Conservation (phyloP, 2,888 invertebrate species). For the Eremobia ochroleuca region DNA sequence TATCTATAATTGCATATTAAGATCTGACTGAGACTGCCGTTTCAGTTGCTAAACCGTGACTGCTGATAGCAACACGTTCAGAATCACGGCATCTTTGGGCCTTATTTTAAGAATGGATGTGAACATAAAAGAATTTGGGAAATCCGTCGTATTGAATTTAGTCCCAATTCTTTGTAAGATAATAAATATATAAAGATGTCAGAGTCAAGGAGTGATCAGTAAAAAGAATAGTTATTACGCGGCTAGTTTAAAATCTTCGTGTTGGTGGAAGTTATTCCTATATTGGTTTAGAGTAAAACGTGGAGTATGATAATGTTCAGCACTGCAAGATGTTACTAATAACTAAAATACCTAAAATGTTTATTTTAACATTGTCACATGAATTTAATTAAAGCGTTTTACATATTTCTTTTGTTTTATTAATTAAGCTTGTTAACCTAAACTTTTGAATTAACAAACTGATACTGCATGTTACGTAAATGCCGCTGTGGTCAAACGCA, state of each 20-base stretch:
- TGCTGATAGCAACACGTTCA: constrained; percentile 55
- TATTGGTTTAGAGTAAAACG: constrained; percentile 55
- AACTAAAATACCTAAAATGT: constrained; percentile 71
- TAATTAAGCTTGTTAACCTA: not conserved
- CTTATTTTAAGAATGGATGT: constrained; percentile 56
- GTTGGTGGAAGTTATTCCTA: constrained; percentile 56
- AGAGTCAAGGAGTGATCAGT: constrained; percentile 33
- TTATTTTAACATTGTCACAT: constrained; percentile 83
- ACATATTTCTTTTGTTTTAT: constrained; percentile 68
- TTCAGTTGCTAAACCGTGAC: constrained; percentile 38
- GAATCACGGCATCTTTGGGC: constrained; percentile 34
- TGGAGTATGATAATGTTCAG: constrained; percentile 64
- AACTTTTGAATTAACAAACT: not conserved
- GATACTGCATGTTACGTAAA: not conserved
- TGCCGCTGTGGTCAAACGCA: not conserved
- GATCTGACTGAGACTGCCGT: constrained; percentile 48
- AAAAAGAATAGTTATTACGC: constrained; percentile 32
- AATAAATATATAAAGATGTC: constrained; percentile 44
- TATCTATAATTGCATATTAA: constrained; percentile 18
- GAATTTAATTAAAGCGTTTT: constrained; percentile 81
- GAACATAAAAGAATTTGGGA: constrained; percentile 38
- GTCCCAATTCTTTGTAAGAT: constrained; percentile 46
- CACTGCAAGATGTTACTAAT: constrained; percentile 76
- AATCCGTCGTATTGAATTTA: constrained; percentile 49
- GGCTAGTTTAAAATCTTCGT: constrained; percentile 50